Percentiles rank a stretch among this genome's conserved stretches.
Evolutionary conservation across 2,797 vertebrate species (phyloP).

Genomic region (Botia almorhae): DNA sequence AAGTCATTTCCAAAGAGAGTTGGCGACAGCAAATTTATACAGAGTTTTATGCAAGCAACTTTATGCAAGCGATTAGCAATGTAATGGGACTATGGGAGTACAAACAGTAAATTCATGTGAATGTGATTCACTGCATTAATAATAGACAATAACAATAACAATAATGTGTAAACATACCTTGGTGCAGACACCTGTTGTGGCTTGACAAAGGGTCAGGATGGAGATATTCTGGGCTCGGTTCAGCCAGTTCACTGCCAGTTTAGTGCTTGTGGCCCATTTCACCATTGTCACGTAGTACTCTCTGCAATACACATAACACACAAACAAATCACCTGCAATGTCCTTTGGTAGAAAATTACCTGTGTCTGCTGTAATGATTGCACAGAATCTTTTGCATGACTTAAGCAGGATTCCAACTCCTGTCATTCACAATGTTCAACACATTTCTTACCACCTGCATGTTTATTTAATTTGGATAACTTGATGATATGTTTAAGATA

Average conservation of each 20-base stretch:
- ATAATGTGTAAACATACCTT: slow-evolving; percentile 81
- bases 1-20: background rate
- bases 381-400: too few relatives aligned
- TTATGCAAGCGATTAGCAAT: background rate
- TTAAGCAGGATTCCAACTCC: background rate
- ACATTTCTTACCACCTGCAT: too few relatives aligned
- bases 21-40: background rate
- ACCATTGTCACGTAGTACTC: slow-evolving; percentile 98
- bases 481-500: too few relatives aligned
- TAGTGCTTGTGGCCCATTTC: slow-evolving; percentile 96
- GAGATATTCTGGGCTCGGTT: slow-evolving; percentile 97
- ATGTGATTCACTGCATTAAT: background rate
- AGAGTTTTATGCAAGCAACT: background rate
- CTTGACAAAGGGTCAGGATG: slow-evolving; percentile 93
- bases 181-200: slow-evolving; percentile 93
- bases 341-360: background rate
- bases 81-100: background rate
- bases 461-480: too few relatives aligned
- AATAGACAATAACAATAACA: too few relatives aligned
- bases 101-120: background rate
- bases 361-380: too few relatives aligned
- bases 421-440: background rate
- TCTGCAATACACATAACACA: slow-evolving; percentile 66
- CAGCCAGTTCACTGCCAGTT: slow-evolving; percentile 96
- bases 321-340: background rate